Percentiles rank a stretch among this genome's conserved stretches.
Evolutionary conservation across 1,140 invertebrate species (phyloP).

Genomic region (Drosophila pectinifera): DNA sequence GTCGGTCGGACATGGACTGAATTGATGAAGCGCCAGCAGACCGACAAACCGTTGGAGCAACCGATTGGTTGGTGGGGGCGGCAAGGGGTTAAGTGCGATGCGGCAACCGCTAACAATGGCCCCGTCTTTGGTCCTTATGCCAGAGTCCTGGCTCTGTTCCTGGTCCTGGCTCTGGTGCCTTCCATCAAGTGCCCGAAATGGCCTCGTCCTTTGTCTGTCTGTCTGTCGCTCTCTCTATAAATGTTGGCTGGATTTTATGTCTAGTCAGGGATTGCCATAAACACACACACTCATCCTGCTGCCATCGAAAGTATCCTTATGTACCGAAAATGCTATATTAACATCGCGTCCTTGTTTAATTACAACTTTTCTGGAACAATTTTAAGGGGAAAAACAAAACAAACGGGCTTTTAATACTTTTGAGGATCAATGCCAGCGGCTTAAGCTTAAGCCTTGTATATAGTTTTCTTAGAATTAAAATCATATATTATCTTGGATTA

Average conservation of each 20-base stretch:
- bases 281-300: slow-evolving; percentile 40
- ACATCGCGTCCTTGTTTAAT: slow-evolving; percentile 11
- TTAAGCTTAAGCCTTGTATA: too few species aligned
- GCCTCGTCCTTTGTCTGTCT: slow-evolving; percentile 40
- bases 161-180: slow-evolving; percentile 4
- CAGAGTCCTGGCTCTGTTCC: slow-evolving; percentile 5
- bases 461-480: too few species aligned
- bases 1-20: slow-evolving; percentile 60
- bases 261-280: slow-evolving; percentile 71
- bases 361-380: background rate
- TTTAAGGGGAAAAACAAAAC: background rate
- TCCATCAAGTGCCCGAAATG: slow-evolving; percentile 54
- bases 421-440: too few species aligned
- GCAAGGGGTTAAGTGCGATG: slow-evolving; percentile 5
- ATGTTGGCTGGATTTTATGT: slow-evolving; percentile 71
- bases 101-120: slow-evolving; percentile 54
- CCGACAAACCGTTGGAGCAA: slow-evolving; percentile 66
- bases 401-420: too few species aligned
- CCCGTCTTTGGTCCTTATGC: slow-evolving; percentile 11
- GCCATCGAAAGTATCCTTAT: slow-evolving; percentile 17
- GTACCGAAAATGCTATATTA: background rate
- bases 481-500: too few species aligned
- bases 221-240: slow-evolving; percentile 41
- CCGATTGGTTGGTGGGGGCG: slow-evolving; percentile 4
- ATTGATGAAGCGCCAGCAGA: slow-evolving; percentile 77